Evolutionary conservation across 2,113 vertebrate genomes (phyloP).

Genomic region (Thryonomys swinderianus): DNA sequence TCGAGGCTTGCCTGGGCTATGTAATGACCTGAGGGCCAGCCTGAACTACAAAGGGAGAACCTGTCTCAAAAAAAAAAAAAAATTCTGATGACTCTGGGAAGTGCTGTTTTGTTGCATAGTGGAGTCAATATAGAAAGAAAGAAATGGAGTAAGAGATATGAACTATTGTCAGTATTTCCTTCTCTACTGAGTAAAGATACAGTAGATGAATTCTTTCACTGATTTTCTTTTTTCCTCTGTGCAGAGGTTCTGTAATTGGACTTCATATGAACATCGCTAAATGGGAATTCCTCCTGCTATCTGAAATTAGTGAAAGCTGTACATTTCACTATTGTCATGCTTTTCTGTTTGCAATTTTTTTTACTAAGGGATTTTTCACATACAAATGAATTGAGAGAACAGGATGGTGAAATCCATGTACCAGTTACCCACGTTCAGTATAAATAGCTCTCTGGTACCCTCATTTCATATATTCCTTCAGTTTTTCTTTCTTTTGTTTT

Average conservation of each 20-base stretch:
- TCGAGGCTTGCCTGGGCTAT: too few relatives aligned
- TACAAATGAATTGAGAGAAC: not conserved
- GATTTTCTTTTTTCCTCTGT: not conserved
- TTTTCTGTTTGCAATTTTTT: not conserved
- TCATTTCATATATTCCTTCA: conserved; percentile 10
- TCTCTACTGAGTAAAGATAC: not conserved
- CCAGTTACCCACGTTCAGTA: not conserved
- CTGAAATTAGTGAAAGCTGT: not conserved
- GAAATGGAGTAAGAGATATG: not conserved
- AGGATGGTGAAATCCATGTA: not conserved
- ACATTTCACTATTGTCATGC: not conserved
- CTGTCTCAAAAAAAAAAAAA: too few relatives aligned
- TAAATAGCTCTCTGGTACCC: not conserved
- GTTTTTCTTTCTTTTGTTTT: not conserved
- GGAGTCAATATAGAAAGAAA: not conserved
- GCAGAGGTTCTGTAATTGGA: not conserved
- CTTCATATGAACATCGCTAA: not conserved
- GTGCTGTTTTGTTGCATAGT: not conserved
- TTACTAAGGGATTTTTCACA: conserved; percentile 6
- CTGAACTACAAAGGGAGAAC: too few relatives aligned
- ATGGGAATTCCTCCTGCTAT: not conserved
- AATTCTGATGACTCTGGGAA: not conserved
- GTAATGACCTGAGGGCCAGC: too few relatives aligned
- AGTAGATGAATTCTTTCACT: not conserved
- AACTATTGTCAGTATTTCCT: not conserved